Evolutionary conservation across 2,888 invertebrate genomes (phyloP).

Genomic region (Acronicta psi): DNA sequence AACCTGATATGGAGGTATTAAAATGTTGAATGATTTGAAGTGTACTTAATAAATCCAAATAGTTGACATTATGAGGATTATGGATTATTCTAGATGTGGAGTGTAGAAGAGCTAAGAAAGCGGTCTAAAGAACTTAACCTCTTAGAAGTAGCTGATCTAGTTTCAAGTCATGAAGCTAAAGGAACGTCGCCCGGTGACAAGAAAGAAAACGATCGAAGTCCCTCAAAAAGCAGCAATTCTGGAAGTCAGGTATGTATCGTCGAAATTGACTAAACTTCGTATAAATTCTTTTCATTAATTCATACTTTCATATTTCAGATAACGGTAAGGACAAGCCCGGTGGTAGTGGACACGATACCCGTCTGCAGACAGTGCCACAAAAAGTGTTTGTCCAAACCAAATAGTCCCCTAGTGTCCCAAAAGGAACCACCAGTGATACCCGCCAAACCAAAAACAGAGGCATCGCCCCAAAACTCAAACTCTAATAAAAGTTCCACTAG

Average conservation of each 20-base stretch:
- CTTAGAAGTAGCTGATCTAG: conserved; percentile 83
- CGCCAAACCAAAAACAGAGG: conserved; percentile 75
- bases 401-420: conserved; percentile 84
- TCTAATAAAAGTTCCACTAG: conserved; percentile 81
- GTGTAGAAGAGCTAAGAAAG: conserved; percentile 92
- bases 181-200: conserved; percentile 76
- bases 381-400: conserved; percentile 91
- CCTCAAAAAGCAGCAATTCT: conserved; percentile 93
- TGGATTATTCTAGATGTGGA: conserved; percentile 88
- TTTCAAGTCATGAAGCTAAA: conserved; percentile 73
- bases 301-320: conserved; percentile 87
- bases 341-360: conserved; percentile 92
- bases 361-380: conserved; percentile 94
- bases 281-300: conserved; percentile 7
- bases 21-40: too few species aligned
- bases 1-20: conserved; percentile 88
- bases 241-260: conserved; percentile 92
- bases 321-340: conserved; percentile 93
- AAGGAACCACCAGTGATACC: conserved; percentile 77
- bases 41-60: too few species aligned
- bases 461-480: conserved; percentile 79
- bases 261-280: background rate
- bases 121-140: conserved; percentile 92
- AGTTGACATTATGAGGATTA: background rate
- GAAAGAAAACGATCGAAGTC: conserved; percentile 90